Conservation (phyloP, 1,140 invertebrate genomes). For the Aradophagus sp. region DNA sequence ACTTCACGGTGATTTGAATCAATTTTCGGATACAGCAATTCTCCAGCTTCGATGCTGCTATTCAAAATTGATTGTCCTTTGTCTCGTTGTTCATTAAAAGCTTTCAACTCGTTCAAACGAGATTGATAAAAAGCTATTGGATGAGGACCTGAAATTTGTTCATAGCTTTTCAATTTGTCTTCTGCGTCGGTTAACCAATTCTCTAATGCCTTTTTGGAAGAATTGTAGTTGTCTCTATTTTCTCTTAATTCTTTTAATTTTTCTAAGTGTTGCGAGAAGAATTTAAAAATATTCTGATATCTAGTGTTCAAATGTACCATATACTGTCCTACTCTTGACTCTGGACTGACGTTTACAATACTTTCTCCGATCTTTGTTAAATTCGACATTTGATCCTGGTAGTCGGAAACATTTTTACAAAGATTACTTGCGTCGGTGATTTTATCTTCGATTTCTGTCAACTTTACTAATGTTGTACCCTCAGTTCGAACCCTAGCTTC, state of each 20-base stretch:
- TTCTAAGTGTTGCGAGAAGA: slow-evolving; percentile 80
- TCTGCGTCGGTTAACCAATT: slow-evolving; percentile 87
- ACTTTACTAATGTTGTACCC: slow-evolving; percentile 81
- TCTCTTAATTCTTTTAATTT: slow-evolving; percentile 81
- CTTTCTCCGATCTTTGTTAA: slow-evolving; percentile 81
- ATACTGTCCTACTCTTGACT: slow-evolving; percentile 86
- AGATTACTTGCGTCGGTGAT: slow-evolving; percentile 81
- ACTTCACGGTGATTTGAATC: slow-evolving; percentile 89
- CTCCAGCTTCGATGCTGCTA: slow-evolving; percentile 87
- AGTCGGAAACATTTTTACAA: slow-evolving; percentile 78
- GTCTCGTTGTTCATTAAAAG: slow-evolving; percentile 83
- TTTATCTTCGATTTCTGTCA: slow-evolving; percentile 83
- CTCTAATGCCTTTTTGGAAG: slow-evolving; percentile 82
- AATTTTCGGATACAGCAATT: slow-evolving; percentile 89
- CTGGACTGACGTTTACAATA: slow-evolving; percentile 84
- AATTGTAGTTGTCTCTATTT: slow-evolving; percentile 80
- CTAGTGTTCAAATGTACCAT: slow-evolving; percentile 84
- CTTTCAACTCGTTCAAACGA: slow-evolving; percentile 84
- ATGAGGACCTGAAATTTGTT: slow-evolving; percentile 79
- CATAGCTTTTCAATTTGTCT: slow-evolving; percentile 81
- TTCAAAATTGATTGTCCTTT: slow-evolving; percentile 86
- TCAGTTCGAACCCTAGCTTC: slow-evolving; percentile 87
- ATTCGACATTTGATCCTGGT: slow-evolving; percentile 80
- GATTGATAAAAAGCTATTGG: slow-evolving; percentile 81
- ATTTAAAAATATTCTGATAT: slow-evolving; percentile 85